These are phyloP conservation scores for Cylloceria caligata DNA, from an alignment of 2,888 invertebrate genomes.

Conservation along the genomic window DNA sequence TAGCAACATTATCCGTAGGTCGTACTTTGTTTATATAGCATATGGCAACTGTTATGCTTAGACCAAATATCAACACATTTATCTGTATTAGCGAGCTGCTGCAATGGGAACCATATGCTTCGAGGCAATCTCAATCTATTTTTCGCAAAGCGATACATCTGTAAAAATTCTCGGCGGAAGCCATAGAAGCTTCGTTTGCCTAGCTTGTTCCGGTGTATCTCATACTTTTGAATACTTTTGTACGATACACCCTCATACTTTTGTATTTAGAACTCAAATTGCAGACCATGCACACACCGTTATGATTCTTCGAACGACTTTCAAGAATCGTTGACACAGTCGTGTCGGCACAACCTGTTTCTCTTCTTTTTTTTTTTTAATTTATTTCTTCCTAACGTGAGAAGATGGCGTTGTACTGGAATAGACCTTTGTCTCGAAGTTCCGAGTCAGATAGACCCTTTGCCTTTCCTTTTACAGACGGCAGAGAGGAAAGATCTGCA, in stretches of 20 bases:
- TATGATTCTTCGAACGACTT: neutral
- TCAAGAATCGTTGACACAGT: neutral
- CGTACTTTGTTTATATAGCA: slow-evolving; percentile 3
- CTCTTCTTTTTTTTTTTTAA: neutral
- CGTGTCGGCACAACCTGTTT: neutral
- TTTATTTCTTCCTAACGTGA: neutral
- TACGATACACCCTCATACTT: too few species aligned
- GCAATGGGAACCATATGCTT: neutral
- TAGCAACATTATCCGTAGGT: neutral
- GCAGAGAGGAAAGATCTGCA: neutral
- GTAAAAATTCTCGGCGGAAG: neutral
- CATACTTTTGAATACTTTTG: too few species aligned
- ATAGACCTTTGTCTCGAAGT: neutral
- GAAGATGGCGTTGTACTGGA: neutral
- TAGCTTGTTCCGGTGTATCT: too few species aligned
- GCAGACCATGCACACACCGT: neutral
- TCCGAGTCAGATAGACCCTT: slow-evolving; percentile 32
- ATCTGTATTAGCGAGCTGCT: neutral
- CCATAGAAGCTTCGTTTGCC: neutral
- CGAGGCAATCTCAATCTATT: neutral
- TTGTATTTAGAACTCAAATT: too few species aligned
- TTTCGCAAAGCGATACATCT: neutral
- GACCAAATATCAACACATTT: neutral
- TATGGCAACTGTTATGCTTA: neutral
- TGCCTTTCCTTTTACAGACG: slow-evolving; percentile 2